Base-by-base conservation (phyloP, 2,113 vertebrate genomes). In the Rhabdornis inornatus region DNA sequence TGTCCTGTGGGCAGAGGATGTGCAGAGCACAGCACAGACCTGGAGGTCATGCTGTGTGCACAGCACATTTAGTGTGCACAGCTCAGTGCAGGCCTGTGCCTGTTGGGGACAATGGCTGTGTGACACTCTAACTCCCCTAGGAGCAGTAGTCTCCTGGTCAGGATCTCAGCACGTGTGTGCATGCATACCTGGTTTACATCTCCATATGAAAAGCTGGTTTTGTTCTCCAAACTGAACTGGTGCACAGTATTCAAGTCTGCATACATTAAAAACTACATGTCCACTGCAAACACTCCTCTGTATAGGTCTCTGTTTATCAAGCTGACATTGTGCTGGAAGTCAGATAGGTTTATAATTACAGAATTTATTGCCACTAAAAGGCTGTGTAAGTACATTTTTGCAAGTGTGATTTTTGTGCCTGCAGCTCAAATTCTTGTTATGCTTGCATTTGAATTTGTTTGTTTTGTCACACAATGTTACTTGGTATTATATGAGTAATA, bases 401-500 rank as follows among this genome's bases (percentile, higher is more conserved):
- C 39, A 83, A 76, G 57, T 42, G 59, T 55, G 31, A 20, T 75
- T 87, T 93, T 90, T 94, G 77, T 55, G 53, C 55, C 77, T 79
- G 61, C 37, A 92, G 75, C 50, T 92, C 60, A 89, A 74, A 86
- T 91, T 74, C 47, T 79, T 83, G 50, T 89, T 91, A 65, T 45
- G 53, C 39, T 91, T 86, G 28, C 44, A 89, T 75, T 63, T 91
- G 31, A 79, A 90, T 91, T 92, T 95, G 78, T 92, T 95, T 94
- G 59, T 39, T 93, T 90, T 92, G 72, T 90, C 87, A 78, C 42
- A 72, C 15, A 40, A 0, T 57, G 50, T 79, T 89, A 65, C 63
- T 89, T 89, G 56, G 65, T 77, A 90, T 85, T 89, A 42, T 37
- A 79, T 44, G 74, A 76, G 92, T 95, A 95, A 93, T 92, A 94